Percentiles rank a stretch among this genome's conserved stretches.
Evolutionary conservation across 2,113 vertebrate genomes (phyloP).

Genomic region (Nerophis lumbriciformis): DNA sequence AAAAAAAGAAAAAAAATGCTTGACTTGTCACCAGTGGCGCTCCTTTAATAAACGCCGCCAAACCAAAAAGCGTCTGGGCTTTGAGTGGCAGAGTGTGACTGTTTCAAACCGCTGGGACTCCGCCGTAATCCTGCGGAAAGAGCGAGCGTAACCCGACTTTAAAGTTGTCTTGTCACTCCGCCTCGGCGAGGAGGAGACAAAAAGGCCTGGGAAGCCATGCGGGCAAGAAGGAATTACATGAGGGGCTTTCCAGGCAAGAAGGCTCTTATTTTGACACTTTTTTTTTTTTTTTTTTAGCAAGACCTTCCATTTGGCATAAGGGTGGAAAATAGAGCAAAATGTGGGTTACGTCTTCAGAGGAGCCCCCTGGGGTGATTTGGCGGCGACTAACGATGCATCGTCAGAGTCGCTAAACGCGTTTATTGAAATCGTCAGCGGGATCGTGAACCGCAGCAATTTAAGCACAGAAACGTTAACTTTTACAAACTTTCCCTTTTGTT

Average conservation of each 20-base stretch:
- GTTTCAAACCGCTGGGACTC: slow-evolving; percentile 64
- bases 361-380: slow-evolving; percentile 32
- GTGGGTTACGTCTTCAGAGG: slow-evolving; percentile 65
- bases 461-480: slow-evolving; percentile 41
- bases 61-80: slow-evolving; percentile 52
- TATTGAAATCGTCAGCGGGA: neutral
- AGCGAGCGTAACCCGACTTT: slow-evolving; percentile 51
- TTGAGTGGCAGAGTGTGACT: slow-evolving; percentile 71
- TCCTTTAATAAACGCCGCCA: slow-evolving; percentile 63
- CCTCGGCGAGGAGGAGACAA: slow-evolving; percentile 39
- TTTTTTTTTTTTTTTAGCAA: neutral
- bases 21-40: slow-evolving; percentile 62
- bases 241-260: slow-evolving; percentile 41
- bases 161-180: slow-evolving; percentile 44
- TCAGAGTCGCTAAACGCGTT: no score
- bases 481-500: slow-evolving; percentile 48
- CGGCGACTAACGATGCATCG: no score
- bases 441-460: slow-evolving; percentile 21
- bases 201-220: slow-evolving; percentile 21
- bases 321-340: slow-evolving; percentile 59
- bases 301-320: slow-evolving; percentile 30
- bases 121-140: slow-evolving; percentile 60
- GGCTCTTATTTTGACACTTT: slow-evolving; percentile 17
- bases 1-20: slow-evolving; percentile 49
- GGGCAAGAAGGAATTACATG: slow-evolving; percentile 19